Evolutionary conservation across 30 jellyfish, hydroid and myxozoan genomes (phyloP).

Genomic region (Turritopsis rubra): DNA sequence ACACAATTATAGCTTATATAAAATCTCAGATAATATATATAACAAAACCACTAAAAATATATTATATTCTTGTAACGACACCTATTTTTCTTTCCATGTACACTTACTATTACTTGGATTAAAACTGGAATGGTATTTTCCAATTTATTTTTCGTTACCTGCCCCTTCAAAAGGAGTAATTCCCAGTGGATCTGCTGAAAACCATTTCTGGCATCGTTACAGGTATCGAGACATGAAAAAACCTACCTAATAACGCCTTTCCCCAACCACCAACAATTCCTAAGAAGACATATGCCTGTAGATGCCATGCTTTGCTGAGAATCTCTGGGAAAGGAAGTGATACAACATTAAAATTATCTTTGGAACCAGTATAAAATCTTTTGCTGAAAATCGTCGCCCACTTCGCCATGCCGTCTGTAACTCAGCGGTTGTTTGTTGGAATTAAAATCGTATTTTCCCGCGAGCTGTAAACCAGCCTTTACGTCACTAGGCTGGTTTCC

Average conservation of each 20-base stretch:
- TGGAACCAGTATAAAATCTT: background rate
- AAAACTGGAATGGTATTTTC: too few relatives aligned
- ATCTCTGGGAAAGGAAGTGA: constrained; percentile 10
- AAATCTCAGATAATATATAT: too few relatives aligned
- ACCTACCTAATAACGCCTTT: constrained; percentile 18
- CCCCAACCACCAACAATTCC: constrained; percentile 30
- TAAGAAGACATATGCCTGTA: constrained; percentile 19
- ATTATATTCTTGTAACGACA: too few relatives aligned
- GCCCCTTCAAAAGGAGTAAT: background rate
- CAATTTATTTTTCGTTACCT: too few relatives aligned
- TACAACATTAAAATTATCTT: background rate
- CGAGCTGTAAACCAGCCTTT: background rate
- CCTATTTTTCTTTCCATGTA: too few relatives aligned
- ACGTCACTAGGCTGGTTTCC: background rate
- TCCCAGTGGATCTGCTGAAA: background rate
- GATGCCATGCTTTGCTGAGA: constrained; percentile 1
- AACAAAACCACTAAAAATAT: too few relatives aligned
- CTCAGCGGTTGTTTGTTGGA: too few relatives aligned
- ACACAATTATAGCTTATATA: too few relatives aligned
- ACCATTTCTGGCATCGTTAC: background rate
- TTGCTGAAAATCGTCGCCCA: background rate
- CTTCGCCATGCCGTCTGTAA: too few relatives aligned
- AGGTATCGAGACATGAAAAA: background rate
- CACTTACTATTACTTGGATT: too few relatives aligned
- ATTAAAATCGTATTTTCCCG: background rate